These are phyloP conservation scores for Erynnis tages DNA, from an alignment of 2,888 invertebrate species.

Conservation along the genomic window DNA sequence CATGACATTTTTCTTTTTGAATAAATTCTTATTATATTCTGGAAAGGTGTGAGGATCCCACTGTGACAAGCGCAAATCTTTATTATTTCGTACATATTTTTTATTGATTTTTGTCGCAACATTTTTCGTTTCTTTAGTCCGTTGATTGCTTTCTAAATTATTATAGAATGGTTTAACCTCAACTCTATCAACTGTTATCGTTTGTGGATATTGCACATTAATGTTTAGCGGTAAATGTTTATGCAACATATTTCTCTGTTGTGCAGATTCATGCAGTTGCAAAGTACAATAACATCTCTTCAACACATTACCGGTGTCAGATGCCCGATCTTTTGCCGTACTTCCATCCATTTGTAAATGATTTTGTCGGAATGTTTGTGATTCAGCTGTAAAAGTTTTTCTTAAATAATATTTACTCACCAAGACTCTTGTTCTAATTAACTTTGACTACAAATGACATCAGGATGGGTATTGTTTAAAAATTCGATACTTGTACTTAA, in stretches of 20 bases:
- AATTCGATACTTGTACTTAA: slow-evolving; percentile 41
- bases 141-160: background rate
- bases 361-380: slow-evolving; percentile 3
- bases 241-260: slow-evolving; percentile 9
- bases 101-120: slow-evolving; percentile 24
- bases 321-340: slow-evolving; percentile 33
- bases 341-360: slow-evolving; percentile 28
- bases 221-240: background rate
- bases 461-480: slow-evolving; percentile 34
- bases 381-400: slow-evolving; percentile 19
- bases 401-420: background rate
- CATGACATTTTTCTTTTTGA: slow-evolving; percentile 17
- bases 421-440: background rate
- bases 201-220: slow-evolving; percentile 25
- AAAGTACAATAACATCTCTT: slow-evolving; percentile 50
- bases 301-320: slow-evolving; percentile 37
- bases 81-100: slow-evolving; percentile 25
- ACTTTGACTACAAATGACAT: background rate
- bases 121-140: slow-evolving; percentile 2
- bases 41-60: slow-evolving; percentile 12
- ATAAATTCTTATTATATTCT: background rate
- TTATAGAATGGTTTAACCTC: slow-evolving; percentile 18
- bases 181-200: slow-evolving; percentile 33
- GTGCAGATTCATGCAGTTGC: slow-evolving; percentile 36
- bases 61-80: background rate